phyloP scores from a whole-genome alignment of 2,797 vertebrate genomes.

The Anniella stebbinsi region DNA sequence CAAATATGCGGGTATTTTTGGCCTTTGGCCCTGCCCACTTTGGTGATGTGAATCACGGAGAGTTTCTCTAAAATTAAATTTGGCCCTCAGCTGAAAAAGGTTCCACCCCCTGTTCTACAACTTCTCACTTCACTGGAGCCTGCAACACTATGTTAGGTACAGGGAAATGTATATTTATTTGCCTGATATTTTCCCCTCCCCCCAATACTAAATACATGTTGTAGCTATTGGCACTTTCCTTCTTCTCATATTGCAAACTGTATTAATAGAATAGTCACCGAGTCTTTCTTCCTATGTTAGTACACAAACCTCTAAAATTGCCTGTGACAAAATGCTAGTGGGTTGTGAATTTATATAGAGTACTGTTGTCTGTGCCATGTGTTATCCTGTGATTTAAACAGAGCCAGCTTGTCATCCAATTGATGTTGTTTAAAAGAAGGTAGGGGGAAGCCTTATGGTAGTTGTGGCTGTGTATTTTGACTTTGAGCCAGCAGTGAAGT shows the following conservation, averaged over 20 bases:
- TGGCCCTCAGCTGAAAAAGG: no score
- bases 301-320: slow-evolving; percentile 29
- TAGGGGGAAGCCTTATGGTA: slow-evolving; percentile 50
- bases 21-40: no score
- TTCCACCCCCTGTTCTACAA: no score
- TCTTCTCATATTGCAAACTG: background rate
- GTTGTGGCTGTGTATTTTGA: slow-evolving; percentile 56
- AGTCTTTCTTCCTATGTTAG: background rate
- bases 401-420: slow-evolving; percentile 15
- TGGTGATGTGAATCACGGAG: no score
- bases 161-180: no score
- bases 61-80: no score
- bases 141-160: background rate
- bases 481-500: slow-evolving; percentile 63
- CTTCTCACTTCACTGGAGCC: background rate
- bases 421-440: slow-evolving; percentile 36
- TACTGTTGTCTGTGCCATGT: background rate
- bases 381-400: slow-evolving; percentile 41
- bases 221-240: background rate
- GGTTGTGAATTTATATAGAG: slow-evolving; percentile 45
- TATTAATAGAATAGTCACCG: background rate
- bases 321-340: background rate
- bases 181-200: no score
- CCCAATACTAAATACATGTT: no score
- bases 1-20: no score